phyloP scores from a whole-genome alignment of 2,113 vertebrate genomes.

The Catharus minimus region DNA sequence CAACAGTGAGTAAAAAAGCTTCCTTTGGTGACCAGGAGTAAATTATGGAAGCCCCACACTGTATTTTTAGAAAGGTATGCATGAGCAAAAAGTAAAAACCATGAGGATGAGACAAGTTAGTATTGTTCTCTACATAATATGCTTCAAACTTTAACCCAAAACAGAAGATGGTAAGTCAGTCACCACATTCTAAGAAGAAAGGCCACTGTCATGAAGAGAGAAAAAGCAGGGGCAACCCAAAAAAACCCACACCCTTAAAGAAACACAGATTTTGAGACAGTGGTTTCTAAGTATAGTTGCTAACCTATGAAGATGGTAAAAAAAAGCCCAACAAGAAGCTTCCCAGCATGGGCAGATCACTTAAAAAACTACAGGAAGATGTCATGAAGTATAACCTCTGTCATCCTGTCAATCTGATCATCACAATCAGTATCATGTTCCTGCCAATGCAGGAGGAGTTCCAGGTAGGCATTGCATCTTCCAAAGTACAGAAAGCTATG shows the following conservation, averaged over 20 bases:
- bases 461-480: not conserved
- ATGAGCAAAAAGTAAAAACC: not conserved
- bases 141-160: not conserved
- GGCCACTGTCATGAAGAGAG: not conserved
- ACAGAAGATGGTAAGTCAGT: not conserved
- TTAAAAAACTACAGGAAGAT: not conserved
- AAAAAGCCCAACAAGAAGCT: not conserved
- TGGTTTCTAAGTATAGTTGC: slow-evolving; percentile 23
- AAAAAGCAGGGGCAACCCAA: not conserved
- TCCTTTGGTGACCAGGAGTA: not conserved
- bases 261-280: not conserved
- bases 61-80: not conserved
- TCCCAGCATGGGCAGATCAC: not conserved
- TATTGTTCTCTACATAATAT: not conserved
- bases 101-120: not conserved
- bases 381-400: not conserved
- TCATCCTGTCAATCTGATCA: not conserved
- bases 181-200: not conserved
- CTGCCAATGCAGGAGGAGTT: not conserved
- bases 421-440: not conserved
- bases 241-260: not conserved
- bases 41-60: not conserved
- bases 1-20: not conserved
- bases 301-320: not conserved
- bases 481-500: not conserved